These are phyloP conservation scores for Adineta ricciae DNA, from an alignment of 2,888 invertebrate genomes.

Conservation along the genomic window DNA sequence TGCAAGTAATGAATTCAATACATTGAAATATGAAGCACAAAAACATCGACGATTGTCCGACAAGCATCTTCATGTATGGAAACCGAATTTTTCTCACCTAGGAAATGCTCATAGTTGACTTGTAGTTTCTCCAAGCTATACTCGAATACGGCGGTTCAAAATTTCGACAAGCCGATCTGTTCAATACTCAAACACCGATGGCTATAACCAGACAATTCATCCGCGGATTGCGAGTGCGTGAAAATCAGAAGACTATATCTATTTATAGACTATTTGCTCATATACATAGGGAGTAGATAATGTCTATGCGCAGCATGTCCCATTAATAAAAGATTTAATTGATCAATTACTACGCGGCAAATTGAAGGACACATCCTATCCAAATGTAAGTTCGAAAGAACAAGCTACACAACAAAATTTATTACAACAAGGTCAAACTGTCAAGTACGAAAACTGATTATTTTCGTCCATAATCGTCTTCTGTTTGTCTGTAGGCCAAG, in stretches of 20 bases:
- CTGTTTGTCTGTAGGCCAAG: constrained; percentile 59
- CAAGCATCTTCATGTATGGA: background rate
- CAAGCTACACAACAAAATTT: background rate
- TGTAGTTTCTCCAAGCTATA: constrained; percentile 58
- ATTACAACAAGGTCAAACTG: background rate
- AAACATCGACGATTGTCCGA: constrained; percentile 44
- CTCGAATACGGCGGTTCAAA: constrained; percentile 76
- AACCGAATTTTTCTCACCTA: background rate
- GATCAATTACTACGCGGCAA: constrained; percentile 81
- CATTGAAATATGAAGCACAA: constrained; percentile 62
- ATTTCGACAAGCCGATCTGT: constrained; percentile 68
- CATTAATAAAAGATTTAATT: constrained; percentile 72
- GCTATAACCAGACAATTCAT: constrained; percentile 77
- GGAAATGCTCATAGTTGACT: constrained; percentile 25
- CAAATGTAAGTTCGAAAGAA: constrained; percentile 56
- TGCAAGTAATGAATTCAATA: constrained; percentile 65
- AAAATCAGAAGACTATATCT: constrained; percentile 39
- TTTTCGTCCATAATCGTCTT: background rate
- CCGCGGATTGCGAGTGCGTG: constrained; percentile 60
- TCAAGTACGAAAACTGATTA: background rate
- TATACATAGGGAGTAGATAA: constrained; percentile 85
- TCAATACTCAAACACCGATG: constrained; percentile 69
- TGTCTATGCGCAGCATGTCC: constrained; percentile 96
- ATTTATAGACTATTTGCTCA: background rate
- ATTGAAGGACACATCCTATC: constrained; percentile 73